These are phyloP conservation scores for Vanacampus margaritifer DNA, from an alignment of 2,113 vertebrate species.

Conservation along the genomic window DNA sequence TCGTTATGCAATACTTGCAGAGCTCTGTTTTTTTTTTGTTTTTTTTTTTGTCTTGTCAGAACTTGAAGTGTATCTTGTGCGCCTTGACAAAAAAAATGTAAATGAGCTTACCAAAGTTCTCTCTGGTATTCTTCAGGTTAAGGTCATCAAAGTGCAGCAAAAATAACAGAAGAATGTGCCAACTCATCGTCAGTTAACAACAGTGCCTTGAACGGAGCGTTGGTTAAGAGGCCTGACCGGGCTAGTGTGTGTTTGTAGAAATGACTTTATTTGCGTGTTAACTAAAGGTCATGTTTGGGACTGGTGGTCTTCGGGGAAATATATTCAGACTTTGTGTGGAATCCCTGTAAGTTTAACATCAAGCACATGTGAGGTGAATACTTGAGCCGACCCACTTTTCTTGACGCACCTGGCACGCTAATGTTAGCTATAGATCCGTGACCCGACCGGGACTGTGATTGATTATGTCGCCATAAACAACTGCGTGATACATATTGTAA, in stretches of 20 bases:
- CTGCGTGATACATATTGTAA: constrained; percentile 30
- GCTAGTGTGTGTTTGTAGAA: not conserved
- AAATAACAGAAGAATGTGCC: not conserved
- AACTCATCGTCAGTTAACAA: not conserved
- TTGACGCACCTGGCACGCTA: constrained; percentile 31
- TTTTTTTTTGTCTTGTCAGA: constrained; percentile 46
- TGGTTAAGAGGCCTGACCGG: not conserved
- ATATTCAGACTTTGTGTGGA: constrained; percentile 34
- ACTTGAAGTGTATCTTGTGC: constrained; percentile 37
- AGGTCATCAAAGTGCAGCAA: not conserved
- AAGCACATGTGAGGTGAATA: constrained; percentile 56
- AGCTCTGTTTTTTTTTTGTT: not conserved
- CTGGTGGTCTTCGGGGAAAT: constrained; percentile 24
- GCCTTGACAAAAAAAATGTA: constrained; percentile 28
- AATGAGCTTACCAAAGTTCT: constrained; percentile 12
- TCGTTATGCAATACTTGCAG: not conserved
- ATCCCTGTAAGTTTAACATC: constrained; percentile 39
- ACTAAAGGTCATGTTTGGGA: constrained; percentile 30
- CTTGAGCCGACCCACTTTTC: constrained; percentile 41
- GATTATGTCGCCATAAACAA: constrained; percentile 26
- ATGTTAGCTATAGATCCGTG: constrained; percentile 8
- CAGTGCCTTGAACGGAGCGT: not conserved
- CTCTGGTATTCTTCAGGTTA: not conserved
- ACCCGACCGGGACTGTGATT: constrained; percentile 6
- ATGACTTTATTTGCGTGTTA: constrained; percentile 13